Evolutionary conservation across 1,140 invertebrate genomes (phyloP), one percentile per base, ranked within the genome.

Genomic region (Drosophila lini): DNA sequence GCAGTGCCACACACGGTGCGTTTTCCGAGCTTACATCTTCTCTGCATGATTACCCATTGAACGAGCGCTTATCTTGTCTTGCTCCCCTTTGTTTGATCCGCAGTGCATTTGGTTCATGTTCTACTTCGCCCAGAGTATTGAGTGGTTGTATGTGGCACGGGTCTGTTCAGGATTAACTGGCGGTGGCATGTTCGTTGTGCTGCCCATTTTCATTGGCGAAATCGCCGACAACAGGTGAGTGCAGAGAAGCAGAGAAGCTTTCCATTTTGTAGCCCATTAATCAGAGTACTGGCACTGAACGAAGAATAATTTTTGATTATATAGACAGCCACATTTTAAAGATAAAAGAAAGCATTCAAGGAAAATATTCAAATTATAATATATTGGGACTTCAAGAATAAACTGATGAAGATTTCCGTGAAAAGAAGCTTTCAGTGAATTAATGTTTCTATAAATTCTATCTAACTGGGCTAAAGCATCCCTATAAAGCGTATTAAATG

Each of bases 151-250:
- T 57, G 73, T 92, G 60, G 93, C 92, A 0, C 78, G 93, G 41
- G 83, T 93, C 3, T 77, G 92, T 19, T 76, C 81, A 5, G 93
- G 93, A 2, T 44, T 93, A 8, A 91, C 90, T 3, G 82, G 91
- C 7, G 91, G 91, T 6, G 91, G 91, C 31, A 56, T 70, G 56
- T 92, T 78, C 40, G 63, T 89, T 1, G 80, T 90, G 0, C 60
- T 92, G 31, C 89, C 91, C 10, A 81, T 92, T 11, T 92, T 91
- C 10, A 84, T 92, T 28, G 77, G 91, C 1, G 91, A 92, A 83
- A 92, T 92, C 10, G 76, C 91, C 0, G 86, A 93, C 80, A 81
- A 89, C 8, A 81, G 75, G 91, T 92, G 36, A 84, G 80, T 62
- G 9, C 11, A n/a, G n/a, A n/a, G n/a, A n/a, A 28, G 15, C 1